Evolutionary conservation across 1,140 invertebrate genomes (phyloP).

Genomic region (Papilio xuthus): DNA sequence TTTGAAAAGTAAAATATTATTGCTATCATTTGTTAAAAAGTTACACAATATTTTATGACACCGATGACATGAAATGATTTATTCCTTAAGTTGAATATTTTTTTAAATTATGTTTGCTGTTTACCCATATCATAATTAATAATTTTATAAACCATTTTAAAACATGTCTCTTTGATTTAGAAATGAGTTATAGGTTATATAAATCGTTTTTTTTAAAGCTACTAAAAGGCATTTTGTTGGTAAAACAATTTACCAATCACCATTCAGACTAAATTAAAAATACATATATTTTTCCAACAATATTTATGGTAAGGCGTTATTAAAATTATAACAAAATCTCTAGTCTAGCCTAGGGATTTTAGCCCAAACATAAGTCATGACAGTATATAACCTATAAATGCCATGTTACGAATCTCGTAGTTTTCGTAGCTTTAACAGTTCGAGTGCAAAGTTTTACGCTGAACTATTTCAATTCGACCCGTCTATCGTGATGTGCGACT

Average conservation of each 20-base stretch:
- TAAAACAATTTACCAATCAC: too few species aligned
- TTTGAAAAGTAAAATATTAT: background rate
- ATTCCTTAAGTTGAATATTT: background rate
- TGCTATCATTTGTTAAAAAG: conserved; percentile 14
- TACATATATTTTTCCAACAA: too few species aligned
- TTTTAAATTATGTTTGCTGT: background rate
- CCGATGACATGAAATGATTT: background rate
- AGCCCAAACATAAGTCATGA: too few species aligned
- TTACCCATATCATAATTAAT: background rate
- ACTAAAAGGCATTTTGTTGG: too few species aligned
- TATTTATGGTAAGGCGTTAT: too few species aligned
- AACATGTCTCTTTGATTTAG: background rate
- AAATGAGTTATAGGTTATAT: background rate
- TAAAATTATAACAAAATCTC: too few species aligned
- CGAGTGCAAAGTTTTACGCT: background rate
- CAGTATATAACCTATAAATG: background rate
- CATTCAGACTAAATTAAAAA: too few species aligned
- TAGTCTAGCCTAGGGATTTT: too few species aligned
- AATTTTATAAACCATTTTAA: background rate
- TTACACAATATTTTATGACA: conserved; percentile 1
- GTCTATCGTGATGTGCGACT: background rate
- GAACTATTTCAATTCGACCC: background rate
- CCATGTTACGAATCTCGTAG: background rate
- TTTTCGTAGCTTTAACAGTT: background rate
- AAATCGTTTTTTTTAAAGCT: background rate